These are phyloP conservation scores for Sylvicola cinctus DNA, from an alignment of 2,888 invertebrate species.

Conservation along the genomic window DNA sequence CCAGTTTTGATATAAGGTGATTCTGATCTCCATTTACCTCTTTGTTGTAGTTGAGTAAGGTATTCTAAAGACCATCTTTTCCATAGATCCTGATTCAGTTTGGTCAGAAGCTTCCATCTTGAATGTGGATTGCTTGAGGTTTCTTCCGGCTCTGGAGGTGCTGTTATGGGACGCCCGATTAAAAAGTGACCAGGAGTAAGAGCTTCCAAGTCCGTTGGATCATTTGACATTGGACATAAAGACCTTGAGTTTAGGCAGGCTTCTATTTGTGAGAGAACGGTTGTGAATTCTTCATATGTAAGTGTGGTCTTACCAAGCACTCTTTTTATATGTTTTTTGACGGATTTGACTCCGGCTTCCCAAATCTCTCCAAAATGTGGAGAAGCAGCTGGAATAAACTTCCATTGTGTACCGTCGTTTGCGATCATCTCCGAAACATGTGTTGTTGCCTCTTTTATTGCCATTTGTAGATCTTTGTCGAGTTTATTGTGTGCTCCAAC, in stretches of 20 bases:
- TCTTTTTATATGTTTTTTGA: constrained; percentile 12
- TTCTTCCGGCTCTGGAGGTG: constrained; percentile 6
- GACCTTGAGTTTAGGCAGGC: constrained; percentile 13
- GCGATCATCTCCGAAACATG: neutral
- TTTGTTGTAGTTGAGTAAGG: no score
- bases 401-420: constrained; percentile 9
- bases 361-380: constrained; percentile 16
- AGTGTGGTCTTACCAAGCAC: constrained; percentile 10
- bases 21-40: no score
- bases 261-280: constrained; percentile 11
- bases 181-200: constrained; percentile 8
- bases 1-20: no score
- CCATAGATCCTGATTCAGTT: constrained; percentile 2
- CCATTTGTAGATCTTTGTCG: neutral
- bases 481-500: constrained; percentile 10
- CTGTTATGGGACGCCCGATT: constrained; percentile 5
- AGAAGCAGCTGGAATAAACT: constrained; percentile 13
- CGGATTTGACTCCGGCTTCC: constrained; percentile 13
- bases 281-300: constrained; percentile 13
- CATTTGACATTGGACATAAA: constrained; percentile 8
- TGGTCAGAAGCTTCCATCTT: neutral
- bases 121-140: neutral
- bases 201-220: constrained; percentile 6
- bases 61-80: constrained; percentile 1
- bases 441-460: neutral